phyloP scores from a whole-genome alignment of 2,888 invertebrate species.

The Tenthredo notha region DNA sequence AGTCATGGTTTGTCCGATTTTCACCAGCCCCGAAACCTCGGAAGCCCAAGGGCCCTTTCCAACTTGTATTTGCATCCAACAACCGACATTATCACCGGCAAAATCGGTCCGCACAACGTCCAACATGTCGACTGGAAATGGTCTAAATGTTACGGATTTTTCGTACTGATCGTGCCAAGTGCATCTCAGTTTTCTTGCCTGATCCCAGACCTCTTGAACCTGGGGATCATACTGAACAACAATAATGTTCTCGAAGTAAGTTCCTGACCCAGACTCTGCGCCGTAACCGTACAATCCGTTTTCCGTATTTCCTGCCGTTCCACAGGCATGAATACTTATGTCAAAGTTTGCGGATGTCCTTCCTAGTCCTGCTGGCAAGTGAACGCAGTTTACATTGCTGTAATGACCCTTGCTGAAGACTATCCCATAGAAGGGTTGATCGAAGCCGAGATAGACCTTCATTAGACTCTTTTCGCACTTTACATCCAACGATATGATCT shows the following conservation, averaged over 20 bases:
- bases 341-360: slow-evolving; percentile 93
- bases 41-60: slow-evolving; percentile 98
- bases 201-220: slow-evolving; percentile 97
- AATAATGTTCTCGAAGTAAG: slow-evolving; percentile 96
- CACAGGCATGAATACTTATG: slow-evolving; percentile 94
- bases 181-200: slow-evolving; percentile 93
- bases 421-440: slow-evolving; percentile 97
- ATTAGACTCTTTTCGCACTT: slow-evolving; percentile 96
- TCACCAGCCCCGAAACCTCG: slow-evolving; percentile 95
- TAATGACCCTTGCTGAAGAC: slow-evolving; percentile 97
- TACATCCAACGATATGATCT: slow-evolving; percentile 94
- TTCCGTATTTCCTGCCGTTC: slow-evolving; percentile 94
- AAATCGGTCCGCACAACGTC: slow-evolving; percentile 97
- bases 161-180: slow-evolving; percentile 98
- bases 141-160: slow-evolving; percentile 95
- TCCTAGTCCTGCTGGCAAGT: slow-evolving; percentile 93
- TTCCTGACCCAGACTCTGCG: slow-evolving; percentile 93
- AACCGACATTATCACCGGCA: slow-evolving; percentile 96
- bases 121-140: slow-evolving; percentile 97
- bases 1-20: slow-evolving; percentile 98
- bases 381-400: slow-evolving; percentile 95
- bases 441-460: slow-evolving; percentile 96
- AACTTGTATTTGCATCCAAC: slow-evolving; percentile 99
- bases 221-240: slow-evolving; percentile 95
- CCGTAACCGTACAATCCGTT: slow-evolving; percentile 94